phyloP scores from a whole-genome alignment of 2,888 invertebrate species.

The Rhamnusium bicolor region DNA sequence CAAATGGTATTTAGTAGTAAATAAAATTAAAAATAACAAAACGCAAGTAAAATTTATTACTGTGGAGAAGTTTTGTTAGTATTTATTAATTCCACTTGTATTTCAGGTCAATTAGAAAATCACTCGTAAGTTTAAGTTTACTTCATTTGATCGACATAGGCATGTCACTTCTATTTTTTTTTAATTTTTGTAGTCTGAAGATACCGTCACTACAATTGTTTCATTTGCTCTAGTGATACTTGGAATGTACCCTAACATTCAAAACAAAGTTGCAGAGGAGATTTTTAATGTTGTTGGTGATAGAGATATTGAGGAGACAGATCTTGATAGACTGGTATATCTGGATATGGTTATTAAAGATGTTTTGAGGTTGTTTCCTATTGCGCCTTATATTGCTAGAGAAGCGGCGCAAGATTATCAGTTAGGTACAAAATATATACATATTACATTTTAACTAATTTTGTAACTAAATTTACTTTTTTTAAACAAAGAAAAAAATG shows the following conservation, averaged over 20 bases:
- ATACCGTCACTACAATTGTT: conserved; percentile 55
- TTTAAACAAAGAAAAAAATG: conserved; percentile 56
- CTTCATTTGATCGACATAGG: too few species aligned
- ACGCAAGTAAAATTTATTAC: too few species aligned
- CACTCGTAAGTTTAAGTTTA: too few species aligned
- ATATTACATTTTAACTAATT: background rate
- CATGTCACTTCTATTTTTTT: background rate
- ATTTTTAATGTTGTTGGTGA: conserved; percentile 46
- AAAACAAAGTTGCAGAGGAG: conserved; percentile 53
- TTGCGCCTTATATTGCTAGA: conserved; percentile 60
- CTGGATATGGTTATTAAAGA: conserved; percentile 63
- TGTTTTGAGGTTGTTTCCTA: conserved; percentile 59
- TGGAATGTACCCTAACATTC: conserved; percentile 62
- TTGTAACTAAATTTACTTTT: background rate
- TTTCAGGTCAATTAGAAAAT: too few species aligned
- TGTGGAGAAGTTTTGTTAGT: too few species aligned
- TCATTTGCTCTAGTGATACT: conserved; percentile 55
- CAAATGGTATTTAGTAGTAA: too few species aligned
- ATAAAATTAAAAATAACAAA: too few species aligned
- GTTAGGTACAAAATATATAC: conserved; percentile 44
- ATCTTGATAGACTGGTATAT: conserved; percentile 56
- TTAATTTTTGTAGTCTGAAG: conserved; percentile 59
- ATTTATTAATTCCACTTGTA: too few species aligned
- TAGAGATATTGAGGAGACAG: conserved; percentile 41
- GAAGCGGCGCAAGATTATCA: conserved; percentile 54